phyloP scores from a whole-genome alignment of 2,888 invertebrate species.

The Plemyria rubiginata region DNA sequence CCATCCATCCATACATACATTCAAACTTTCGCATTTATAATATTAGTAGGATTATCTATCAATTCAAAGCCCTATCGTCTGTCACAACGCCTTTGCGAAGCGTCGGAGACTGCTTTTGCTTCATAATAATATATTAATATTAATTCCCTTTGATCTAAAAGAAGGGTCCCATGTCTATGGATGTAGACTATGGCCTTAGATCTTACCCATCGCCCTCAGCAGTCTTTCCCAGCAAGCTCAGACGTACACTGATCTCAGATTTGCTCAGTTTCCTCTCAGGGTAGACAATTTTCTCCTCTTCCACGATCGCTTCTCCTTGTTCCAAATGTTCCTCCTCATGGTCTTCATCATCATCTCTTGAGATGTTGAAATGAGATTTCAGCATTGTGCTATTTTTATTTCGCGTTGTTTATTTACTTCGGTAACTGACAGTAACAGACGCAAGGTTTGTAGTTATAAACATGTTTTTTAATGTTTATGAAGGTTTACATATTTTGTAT shows the following conservation, averaged over 20 bases:
- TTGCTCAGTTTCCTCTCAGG: constrained; percentile 53
- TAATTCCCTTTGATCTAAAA: too few species aligned
- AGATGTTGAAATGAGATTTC: constrained; percentile 63
- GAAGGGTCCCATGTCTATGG: too few species aligned
- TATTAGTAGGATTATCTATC: too few species aligned
- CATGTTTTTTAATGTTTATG: neutral
- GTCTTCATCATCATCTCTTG: constrained; percentile 21
- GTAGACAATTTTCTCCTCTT: constrained; percentile 40
- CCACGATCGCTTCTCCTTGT: constrained; percentile 37
- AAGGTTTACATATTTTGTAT: neutral
- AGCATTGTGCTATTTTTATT: constrained; percentile 50
- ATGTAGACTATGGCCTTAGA: too few species aligned
- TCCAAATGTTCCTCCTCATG: constrained; percentile 17
- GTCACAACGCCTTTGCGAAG: too few species aligned
- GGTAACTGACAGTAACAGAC: neutral
- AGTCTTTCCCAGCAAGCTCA: constrained; percentile 75
- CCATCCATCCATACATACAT: too few species aligned
- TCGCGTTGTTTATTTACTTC: neutral
- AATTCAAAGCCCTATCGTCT: too few species aligned
- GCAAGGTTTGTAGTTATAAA: neutral
- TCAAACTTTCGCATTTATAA: too few species aligned
- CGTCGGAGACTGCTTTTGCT: too few species aligned
- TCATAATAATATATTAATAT: too few species aligned
- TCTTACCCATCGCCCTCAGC: constrained; percentile 76
- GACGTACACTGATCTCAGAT: constrained; percentile 65